Evolutionary conservation across 2,888 invertebrate species (phyloP).

Genomic region (Leptopilina myrica): DNA sequence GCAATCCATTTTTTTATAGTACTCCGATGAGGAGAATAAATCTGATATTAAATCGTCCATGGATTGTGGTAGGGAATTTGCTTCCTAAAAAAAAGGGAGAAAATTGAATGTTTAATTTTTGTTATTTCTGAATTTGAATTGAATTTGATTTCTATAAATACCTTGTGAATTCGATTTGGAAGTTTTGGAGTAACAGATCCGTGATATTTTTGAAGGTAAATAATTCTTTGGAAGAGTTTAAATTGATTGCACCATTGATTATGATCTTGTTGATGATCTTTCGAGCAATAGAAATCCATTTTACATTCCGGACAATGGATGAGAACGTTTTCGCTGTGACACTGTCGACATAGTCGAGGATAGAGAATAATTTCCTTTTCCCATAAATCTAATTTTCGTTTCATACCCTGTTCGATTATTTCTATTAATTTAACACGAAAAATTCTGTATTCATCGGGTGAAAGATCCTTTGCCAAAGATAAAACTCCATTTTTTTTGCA

Average conservation of each 20-base stretch:
- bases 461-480: conserved; percentile 76
- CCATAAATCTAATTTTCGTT: conserved; percentile 80
- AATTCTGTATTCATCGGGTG: conserved; percentile 81
- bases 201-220: conserved; percentile 80
- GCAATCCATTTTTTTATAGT: conserved; percentile 77
- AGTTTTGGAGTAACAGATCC: conserved; percentile 80
- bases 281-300: conserved; percentile 79
- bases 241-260: conserved; percentile 82
- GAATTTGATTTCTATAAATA: not conserved
- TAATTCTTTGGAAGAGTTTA: conserved; percentile 80
- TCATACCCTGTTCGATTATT: conserved; percentile 80
- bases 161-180: conserved; percentile 77
- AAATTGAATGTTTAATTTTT: not conserved
- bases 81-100: conserved; percentile 49
- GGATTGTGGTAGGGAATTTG: conserved; percentile 73
- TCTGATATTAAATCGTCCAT: conserved; percentile 78
- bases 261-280: conserved; percentile 79
- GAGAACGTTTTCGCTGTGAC: conserved; percentile 78
- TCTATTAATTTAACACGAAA: conserved; percentile 82
- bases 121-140: not conserved
- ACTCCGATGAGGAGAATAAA: conserved; percentile 78
- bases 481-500: conserved; percentile 80
- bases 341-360: conserved; percentile 81
- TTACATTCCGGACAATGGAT: conserved; percentile 80
- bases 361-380: conserved; percentile 85